Conservation (phyloP, 1,140 invertebrate species). For the Andricus grossulariae region DNA sequence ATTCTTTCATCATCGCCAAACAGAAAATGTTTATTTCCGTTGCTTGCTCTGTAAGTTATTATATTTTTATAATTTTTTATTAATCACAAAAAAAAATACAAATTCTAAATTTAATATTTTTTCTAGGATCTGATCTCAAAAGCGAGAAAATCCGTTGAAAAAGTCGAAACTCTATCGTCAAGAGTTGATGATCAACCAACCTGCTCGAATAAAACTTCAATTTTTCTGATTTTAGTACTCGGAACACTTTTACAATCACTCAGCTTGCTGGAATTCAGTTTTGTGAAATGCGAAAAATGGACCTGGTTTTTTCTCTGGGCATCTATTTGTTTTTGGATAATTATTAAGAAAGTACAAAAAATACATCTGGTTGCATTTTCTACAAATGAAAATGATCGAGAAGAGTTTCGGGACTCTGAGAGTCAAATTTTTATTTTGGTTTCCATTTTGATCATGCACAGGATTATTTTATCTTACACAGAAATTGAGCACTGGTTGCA, state of each 20-base stretch:
- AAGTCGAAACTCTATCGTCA: not conserved
- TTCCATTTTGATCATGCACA: not conserved
- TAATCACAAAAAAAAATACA: not conserved
- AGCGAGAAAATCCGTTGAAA: constrained; percentile 11
- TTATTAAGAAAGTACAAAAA: constrained; percentile 2
- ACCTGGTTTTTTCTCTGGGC: constrained; percentile 2
- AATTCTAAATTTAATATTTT: not conserved
- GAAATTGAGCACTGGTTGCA: not conserved
- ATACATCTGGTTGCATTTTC: not conserved
- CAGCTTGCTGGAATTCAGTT: constrained; percentile 7
- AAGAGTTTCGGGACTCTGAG: not conserved
- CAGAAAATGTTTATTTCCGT: not conserved
- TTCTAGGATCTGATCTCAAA: not conserved
- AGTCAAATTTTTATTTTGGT: not conserved
- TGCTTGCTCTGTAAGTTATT: not conserved
- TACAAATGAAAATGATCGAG: not conserved
- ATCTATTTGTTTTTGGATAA: constrained; percentile 13
- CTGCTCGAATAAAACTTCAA: not conserved
- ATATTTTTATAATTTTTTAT: not conserved
- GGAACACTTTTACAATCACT: not conserved
- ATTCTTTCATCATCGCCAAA: not conserved
- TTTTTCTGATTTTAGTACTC: not conserved
- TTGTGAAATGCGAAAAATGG: not conserved
- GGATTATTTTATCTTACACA: constrained; percentile 1
- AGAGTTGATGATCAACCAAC: not conserved